Evolutionary conservation across 1,140 invertebrate species (phyloP).

Genomic region (Bombyx mori): DNA sequence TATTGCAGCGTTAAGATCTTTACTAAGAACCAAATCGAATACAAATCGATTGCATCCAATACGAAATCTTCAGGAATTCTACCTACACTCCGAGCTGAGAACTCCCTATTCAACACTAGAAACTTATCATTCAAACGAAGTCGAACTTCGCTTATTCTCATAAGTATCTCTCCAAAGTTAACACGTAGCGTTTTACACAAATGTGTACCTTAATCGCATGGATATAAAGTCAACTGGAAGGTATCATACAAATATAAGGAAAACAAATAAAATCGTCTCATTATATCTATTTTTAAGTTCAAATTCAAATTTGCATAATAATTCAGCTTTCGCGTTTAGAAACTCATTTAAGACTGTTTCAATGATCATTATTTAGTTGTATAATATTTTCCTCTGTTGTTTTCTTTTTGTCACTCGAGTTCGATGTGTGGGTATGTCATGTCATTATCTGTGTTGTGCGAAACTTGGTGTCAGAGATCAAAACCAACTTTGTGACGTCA

Average conservation of each 20-base stretch:
- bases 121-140: conserved; percentile 54
- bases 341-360: too few relatives aligned
- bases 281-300: background rate
- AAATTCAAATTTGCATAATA: background rate
- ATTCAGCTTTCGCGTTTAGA: background rate
- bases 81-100: conserved; percentile 33
- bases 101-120: conserved; percentile 32
- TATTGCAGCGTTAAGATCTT: too few relatives aligned
- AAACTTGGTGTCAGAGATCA: too few relatives aligned
- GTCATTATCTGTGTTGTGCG: too few relatives aligned
- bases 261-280: background rate
- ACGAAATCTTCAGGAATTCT: conserved; percentile 23
- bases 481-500: too few relatives aligned
- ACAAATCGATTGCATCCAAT: too few relatives aligned
- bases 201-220: conserved; percentile 42
- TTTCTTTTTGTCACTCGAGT: too few relatives aligned
- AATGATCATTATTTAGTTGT: too few relatives aligned
- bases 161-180: conserved; percentile 54
- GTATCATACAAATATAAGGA: background rate
- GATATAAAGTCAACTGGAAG: conserved; percentile 30
- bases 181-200: conserved; percentile 53
- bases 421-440: too few relatives aligned
- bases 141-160: conserved; percentile 48
- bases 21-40: too few relatives aligned
- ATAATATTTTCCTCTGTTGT: too few relatives aligned